Percentiles rank a stretch among this genome's conserved stretches.
These are phyloP conservation scores for Lycophotia porphyrea DNA, from an alignment of 2,888 invertebrate species.

Conservation along the genomic window DNA sequence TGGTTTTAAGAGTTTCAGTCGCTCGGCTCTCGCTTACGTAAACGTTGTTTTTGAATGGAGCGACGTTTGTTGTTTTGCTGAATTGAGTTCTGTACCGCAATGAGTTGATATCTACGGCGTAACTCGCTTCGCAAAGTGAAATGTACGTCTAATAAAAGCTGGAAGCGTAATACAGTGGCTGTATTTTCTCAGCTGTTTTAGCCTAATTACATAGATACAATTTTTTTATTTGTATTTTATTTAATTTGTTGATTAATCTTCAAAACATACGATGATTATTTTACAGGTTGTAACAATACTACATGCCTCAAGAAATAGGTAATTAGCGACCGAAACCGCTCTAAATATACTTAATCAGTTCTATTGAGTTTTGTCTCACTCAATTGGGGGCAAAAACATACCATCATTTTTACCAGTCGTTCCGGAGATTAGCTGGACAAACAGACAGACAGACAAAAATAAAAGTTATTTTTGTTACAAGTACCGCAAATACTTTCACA, in stretches of 20 bases:
- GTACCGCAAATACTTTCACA: no score
- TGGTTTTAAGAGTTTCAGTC: slow-evolving; percentile 60
- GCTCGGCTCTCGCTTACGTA: slow-evolving; percentile 42
- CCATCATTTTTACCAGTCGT: no score
- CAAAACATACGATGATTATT: neutral
- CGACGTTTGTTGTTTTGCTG: slow-evolving; percentile 61
- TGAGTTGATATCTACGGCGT: slow-evolving; percentile 46
- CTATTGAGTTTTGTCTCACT: no score
- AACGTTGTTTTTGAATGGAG: slow-evolving; percentile 62
- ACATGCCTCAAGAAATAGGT: no score
- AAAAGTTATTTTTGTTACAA: no score
- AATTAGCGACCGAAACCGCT: neutral
- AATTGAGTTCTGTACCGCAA: slow-evolving; percentile 57
- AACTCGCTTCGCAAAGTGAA: slow-evolving; percentile 29
- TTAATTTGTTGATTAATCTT: neutral
- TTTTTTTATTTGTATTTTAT: neutral
- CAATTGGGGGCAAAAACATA: neutral
- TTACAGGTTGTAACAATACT: neutral
- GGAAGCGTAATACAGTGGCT: slow-evolving; percentile 17
- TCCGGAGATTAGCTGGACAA: no score
- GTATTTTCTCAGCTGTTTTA: slow-evolving; percentile 25
- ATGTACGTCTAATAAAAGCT: slow-evolving; percentile 25
- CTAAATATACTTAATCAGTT: neutral
- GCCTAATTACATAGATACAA: neutral
- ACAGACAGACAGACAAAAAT: no score